Percentiles rank a stretch among this genome's conserved stretches.
These are phyloP conservation scores for Drosophila parthenogenetica DNA, from an alignment of 2,888 invertebrate genomes.

Conservation along the genomic window DNA sequence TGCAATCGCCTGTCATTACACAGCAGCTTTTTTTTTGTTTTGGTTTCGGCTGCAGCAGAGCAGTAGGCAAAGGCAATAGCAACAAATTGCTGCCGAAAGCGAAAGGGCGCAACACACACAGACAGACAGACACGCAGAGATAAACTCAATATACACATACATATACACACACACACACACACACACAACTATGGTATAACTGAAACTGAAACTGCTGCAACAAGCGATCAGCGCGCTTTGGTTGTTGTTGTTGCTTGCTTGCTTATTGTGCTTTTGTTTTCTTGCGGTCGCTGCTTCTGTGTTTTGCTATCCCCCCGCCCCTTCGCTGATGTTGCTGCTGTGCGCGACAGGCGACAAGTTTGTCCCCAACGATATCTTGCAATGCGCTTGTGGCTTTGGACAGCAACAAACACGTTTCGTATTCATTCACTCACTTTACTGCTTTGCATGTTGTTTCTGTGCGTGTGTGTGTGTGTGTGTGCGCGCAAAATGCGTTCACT, in stretches of 20 bases:
- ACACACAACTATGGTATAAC: conserved; percentile 15
- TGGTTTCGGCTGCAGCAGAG: conserved; percentile 28
- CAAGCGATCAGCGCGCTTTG: conserved; percentile 35
- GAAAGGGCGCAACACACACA: conserved; percentile 68
- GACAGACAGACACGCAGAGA: conserved; percentile 4
- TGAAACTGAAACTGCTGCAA: conserved; percentile 61
- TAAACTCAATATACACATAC: conserved; percentile 7
- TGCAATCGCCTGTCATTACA: conserved; percentile 42
- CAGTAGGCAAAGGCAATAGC: conserved; percentile 35
- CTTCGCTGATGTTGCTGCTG: conserved; percentile 7
- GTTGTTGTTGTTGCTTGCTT: conserved; percentile 27
- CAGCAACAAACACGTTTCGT: conserved; percentile 47
- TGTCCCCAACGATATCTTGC: conserved; percentile 41
- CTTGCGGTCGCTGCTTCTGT: conserved; percentile 42
- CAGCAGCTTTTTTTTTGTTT: conserved; percentile 50
- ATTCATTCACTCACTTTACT: conserved; percentile 9
- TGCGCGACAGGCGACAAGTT: conserved; percentile 61
- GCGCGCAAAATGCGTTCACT: conserved; percentile 51
- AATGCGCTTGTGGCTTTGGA: conserved; percentile 7
- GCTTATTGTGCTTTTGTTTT: conserved; percentile 46
- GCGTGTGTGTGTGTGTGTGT: background rate
- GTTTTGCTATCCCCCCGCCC: conserved; percentile 11
- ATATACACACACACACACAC: conserved; percentile 2
- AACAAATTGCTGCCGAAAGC: conserved; percentile 72
- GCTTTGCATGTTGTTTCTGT: conserved; percentile 38